phyloP scores from a whole-genome alignment of 2,888 invertebrate genomes.

The Incurvaria masculella region DNA sequence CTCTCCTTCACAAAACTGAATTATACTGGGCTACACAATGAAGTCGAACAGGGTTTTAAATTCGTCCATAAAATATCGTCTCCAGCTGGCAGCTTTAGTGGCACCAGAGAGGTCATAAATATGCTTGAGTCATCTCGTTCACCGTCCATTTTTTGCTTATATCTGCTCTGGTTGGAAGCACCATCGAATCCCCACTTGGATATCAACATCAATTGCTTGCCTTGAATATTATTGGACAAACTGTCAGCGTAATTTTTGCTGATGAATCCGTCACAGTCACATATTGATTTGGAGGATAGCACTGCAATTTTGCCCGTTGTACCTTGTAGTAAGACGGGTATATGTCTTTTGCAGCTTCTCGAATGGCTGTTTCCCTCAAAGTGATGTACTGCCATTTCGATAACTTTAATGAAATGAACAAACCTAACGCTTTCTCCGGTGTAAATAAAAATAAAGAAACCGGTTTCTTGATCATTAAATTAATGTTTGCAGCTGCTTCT shows the following conservation, averaged over 20 bases:
- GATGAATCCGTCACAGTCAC: slow-evolving; percentile 12
- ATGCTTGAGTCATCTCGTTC: slow-evolving; percentile 8
- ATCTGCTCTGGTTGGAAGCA: slow-evolving; percentile 13
- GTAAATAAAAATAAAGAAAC: slow-evolving; percentile 9
- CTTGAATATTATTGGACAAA: slow-evolving; percentile 7
- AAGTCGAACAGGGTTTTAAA: slow-evolving; percentile 7
- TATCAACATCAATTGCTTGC: slow-evolving; percentile 7
- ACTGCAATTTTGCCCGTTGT: slow-evolving; percentile 8
- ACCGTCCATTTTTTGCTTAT: too few relatives aligned
- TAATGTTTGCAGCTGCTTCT: slow-evolving; percentile 11
- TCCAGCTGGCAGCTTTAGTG: slow-evolving; percentile 1
- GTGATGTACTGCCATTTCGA: slow-evolving; percentile 12
- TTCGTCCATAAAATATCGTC: not conserved
- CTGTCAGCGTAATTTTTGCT: slow-evolving; percentile 9
- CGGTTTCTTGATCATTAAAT: slow-evolving; percentile 4
- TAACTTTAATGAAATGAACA: slow-evolving; percentile 12
- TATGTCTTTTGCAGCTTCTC: slow-evolving; percentile 8
- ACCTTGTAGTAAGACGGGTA: slow-evolving; percentile 9
- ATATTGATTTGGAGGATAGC: slow-evolving; percentile 10
- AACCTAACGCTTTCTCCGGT: slow-evolving; percentile 13
- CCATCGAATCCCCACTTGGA: slow-evolving; percentile 13
- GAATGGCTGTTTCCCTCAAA: slow-evolving; percentile 9
- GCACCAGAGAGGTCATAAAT: slow-evolving; percentile 8
- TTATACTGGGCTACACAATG: slow-evolving; percentile 13
- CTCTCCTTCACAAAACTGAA: slow-evolving; percentile 12